Evolutionary conservation across 2,888 invertebrate genomes (phyloP), one percentile per base, ranked within the genome.

Genomic region (Sinentomon sp.): DNA sequence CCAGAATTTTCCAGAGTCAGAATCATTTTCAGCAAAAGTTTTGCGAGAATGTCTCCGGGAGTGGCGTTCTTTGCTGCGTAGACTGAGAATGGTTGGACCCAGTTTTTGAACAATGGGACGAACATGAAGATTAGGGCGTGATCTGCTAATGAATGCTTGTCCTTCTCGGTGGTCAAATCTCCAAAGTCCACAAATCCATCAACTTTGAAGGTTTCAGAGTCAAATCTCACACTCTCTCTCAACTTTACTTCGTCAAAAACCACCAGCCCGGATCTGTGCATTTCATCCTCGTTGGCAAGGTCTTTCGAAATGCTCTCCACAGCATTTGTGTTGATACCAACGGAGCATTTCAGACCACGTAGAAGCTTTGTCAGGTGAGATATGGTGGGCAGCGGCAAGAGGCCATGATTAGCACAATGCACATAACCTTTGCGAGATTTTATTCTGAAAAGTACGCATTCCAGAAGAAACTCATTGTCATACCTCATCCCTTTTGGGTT

Each of bases 11-110:
- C 37, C 6, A 39, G 25, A 19, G 31, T 30, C 6, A 35, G n/a
- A 9, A 39, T 25, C 4, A 35, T 33, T 5, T 17, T 13, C 6
- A 39, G 9, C 12, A 39, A 9, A 7, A 40, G n/a, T 19, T 36
- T 36, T 12, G 19, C 7, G 6, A 40, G 20, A 5, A 17, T 31
- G 9, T 28, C 30, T 18, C 36, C 37, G 14, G 27, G 28, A 9
- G 40, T 38, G 3, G 40, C 40, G 6, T 35, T 22, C n/a, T 25
- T 21, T 5, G 38, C 35, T n/a, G 38, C 38, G 35, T 36, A 40
- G 6, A 30, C 34, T n/a, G 32, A 37, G 17, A 40, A 32, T 2
- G 39, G 39, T 21, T 39, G 39, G 2, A 38, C 36, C 37, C 37
- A 39, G 9, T 16, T 28, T 20, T 19, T 26, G 18, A 31, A 32